Evolutionary conservation across 2,113 vertebrate genomes (phyloP), one percentile per base, ranked within the genome.

Genomic region (Gambusia affinis): DNA sequence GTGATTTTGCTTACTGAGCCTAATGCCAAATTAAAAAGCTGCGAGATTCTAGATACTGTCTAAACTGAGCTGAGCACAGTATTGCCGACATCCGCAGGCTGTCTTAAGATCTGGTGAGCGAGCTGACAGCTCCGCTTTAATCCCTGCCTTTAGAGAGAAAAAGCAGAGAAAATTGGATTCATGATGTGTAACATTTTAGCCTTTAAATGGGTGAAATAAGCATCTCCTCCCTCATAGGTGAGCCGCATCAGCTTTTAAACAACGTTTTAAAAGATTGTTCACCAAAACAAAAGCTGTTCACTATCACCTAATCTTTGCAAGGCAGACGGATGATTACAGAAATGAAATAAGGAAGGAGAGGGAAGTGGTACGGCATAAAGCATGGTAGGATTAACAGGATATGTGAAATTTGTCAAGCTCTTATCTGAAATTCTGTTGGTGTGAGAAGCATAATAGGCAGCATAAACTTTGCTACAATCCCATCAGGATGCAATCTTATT

Each of bases 71-170:
- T 67, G 80, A 88, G 79, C 82, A 37, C 76, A 67, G 87, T 89
- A 91, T 91, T 89, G 79, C 86, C 89, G 88, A 76, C 83, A 83
- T 86, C 84, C 77, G 57, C 79, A 27, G 88, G 85, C 87, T 80
- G 87, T 90, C 89, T 91, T 73, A 73, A 90, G 90, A 93, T 90
- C 90, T 86, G 89, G 83, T 70, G 64, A 63, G 82, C 64, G 72
- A 67, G 84, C 88, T 92, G 94, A 94, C 93, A 94, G 93, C 91
- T 88, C 76, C 51, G 72, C 92, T 93, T 92, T 95, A 95, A 95
- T 94, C 94, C 93, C 79, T 75, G 82, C 93, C 87, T 92, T 93
- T 88, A 87, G 83, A 88, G 73, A 88, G 84, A 87, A 89, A 93
- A 87, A 89, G 81, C 76, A 70, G 73, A 87, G 87, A 83, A 94